Evolutionary conservation across 2,888 invertebrate species (phyloP).

Genomic region (Xanthostigma xanthostigma): DNA sequence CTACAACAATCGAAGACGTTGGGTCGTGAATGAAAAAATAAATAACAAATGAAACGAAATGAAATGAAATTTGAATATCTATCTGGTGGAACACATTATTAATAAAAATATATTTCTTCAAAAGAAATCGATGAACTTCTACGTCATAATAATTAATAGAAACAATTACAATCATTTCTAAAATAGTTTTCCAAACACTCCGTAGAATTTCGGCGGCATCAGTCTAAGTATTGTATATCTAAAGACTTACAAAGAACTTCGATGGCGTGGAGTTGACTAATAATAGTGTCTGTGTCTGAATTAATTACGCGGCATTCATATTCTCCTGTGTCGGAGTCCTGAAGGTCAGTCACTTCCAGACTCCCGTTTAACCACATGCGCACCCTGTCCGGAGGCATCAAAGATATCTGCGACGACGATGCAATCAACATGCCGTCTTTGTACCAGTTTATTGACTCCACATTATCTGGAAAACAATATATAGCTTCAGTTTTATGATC

Average conservation of each 20-base stretch:
- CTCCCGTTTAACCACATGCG: conserved; percentile 56
- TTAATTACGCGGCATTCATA: conserved; percentile 54
- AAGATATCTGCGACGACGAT: conserved; percentile 38
- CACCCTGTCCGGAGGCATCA: conserved; percentile 37
- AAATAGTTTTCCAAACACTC: neutral
- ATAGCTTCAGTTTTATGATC: neutral
- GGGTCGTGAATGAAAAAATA: too few species aligned
- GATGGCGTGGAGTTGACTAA: conserved; percentile 59
- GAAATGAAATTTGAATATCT: too few species aligned
- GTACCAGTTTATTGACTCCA: conserved; percentile 54
- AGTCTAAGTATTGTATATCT: neutral
- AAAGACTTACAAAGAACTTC: conserved; percentile 60
- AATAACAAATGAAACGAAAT: too few species aligned
- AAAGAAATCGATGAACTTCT: too few species aligned
- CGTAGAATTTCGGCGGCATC: neutral
- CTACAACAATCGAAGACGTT: conserved; percentile 25
- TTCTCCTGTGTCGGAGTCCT: conserved; percentile 44
- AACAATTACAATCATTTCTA: too few species aligned
- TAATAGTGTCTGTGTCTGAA: conserved; percentile 48
- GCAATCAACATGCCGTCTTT: conserved; percentile 47
- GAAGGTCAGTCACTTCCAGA: conserved; percentile 42
- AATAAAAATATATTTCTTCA: too few species aligned
- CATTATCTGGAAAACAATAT: conserved; percentile 31
- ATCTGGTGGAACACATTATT: too few species aligned
- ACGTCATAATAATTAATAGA: too few species aligned